Evolutionary conservation across 2,888 invertebrate genomes (phyloP).

Genomic region (Smittia aterrima): DNA sequence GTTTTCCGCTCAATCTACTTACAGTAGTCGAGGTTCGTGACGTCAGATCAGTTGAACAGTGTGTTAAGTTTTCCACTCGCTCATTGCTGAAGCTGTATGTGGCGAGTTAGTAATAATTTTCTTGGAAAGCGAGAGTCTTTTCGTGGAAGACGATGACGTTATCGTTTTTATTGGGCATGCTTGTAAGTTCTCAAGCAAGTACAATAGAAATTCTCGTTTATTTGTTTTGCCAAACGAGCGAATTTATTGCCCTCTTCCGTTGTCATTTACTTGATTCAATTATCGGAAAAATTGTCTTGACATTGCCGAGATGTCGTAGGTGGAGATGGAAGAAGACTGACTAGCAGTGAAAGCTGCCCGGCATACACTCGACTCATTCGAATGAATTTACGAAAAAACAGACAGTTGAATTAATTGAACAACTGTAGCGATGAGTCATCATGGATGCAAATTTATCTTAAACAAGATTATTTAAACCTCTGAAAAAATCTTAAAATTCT

Average conservation of each 20-base stretch:
- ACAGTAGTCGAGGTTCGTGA: background rate
- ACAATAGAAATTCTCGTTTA: background rate
- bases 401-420: background rate
- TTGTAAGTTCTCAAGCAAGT: background rate
- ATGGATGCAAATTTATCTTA: background rate
- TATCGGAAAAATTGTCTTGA: no score
- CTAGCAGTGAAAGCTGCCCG: no score
- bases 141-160: conserved; percentile 33
- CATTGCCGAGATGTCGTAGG: no score
- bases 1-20: conserved; percentile 9
- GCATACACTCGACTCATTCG: no score
- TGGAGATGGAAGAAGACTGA: no score
- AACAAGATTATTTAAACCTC: background rate
- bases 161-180: background rate
- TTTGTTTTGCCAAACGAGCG: background rate
- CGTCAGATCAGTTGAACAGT: background rate
- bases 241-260: conserved; percentile 2
- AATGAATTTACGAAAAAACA: no score
- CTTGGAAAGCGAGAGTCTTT: conserved; percentile 16
- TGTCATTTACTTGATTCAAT: background rate
- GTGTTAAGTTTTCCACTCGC: background rate
- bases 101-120: background rate
- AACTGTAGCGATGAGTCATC: background rate
- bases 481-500: background rate
- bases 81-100: background rate